Conservation (phyloP, 2,113 vertebrate species). For the Hippocampus zosterae region DNA sequence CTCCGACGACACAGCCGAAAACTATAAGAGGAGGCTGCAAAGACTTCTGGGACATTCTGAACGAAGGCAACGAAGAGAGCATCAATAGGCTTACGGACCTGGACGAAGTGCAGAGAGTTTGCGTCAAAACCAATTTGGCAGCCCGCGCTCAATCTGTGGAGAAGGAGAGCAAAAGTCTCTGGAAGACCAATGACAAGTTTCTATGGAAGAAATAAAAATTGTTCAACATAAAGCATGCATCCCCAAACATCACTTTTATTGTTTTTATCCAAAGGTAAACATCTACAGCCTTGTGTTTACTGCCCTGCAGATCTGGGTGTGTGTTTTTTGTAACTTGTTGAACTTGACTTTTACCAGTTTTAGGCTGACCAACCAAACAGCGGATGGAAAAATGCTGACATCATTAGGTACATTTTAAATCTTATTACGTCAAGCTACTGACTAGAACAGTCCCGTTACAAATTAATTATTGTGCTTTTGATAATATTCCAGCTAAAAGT, state of each 20-base stretch:
- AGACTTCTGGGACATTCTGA: slow-evolving; percentile 95
- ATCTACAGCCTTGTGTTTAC: too few relatives aligned
- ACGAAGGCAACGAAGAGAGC: slow-evolving; percentile 83
- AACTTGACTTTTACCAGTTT: not conserved
- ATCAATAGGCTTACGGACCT: slow-evolving; percentile 83
- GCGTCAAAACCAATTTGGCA: slow-evolving; percentile 60
- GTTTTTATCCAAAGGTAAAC: not conserved
- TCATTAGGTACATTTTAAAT: not conserved
- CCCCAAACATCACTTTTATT: not conserved
- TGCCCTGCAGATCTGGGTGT: too few relatives aligned
- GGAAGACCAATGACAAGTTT: slow-evolving; percentile 92
- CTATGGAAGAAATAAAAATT: slow-evolving; percentile 80
- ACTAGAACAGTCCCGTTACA: not conserved
- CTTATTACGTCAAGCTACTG: not conserved
- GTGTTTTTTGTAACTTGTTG: too few relatives aligned
- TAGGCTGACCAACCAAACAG: not conserved
- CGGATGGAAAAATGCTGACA: not conserved
- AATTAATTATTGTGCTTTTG: too few relatives aligned
- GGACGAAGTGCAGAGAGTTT: slow-evolving; percentile 81
- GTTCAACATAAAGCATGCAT: not conserved
- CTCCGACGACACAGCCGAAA: slow-evolving; percentile 16
- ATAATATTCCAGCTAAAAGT: too few relatives aligned
- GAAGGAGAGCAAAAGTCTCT: slow-evolving; percentile 68
- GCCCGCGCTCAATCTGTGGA: slow-evolving; percentile 45
- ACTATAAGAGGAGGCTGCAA: slow-evolving; percentile 73